These are phyloP conservation scores for Pelodytes ibericus DNA, from an alignment of 2,797 vertebrate species.

Conservation along the genomic window DNA sequence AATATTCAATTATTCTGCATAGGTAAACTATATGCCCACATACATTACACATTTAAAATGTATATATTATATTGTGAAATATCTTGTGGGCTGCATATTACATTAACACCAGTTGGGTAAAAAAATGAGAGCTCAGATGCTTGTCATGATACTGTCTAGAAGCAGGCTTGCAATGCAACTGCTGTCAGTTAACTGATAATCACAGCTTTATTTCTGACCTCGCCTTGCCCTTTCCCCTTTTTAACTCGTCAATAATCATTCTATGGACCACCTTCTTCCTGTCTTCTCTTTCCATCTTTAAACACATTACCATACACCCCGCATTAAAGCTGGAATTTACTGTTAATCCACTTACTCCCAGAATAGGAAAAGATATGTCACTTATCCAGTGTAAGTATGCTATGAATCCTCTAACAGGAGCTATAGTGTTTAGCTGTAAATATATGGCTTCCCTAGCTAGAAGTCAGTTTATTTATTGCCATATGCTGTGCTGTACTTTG, in stretches of 20 bases:
- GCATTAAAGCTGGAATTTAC: conserved; percentile 45
- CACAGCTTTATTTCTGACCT: conserved; percentile 42
- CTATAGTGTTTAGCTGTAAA: conserved; percentile 51
- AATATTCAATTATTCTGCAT: too few species aligned
- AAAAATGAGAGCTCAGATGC: conserved; percentile 42
- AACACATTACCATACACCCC: conserved; percentile 51
- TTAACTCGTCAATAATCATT: conserved; percentile 47
- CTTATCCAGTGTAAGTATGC: conserved; percentile 45
- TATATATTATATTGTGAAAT: too few species aligned
- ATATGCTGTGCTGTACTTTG: conserved; percentile 22
- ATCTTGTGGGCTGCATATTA: too few species aligned
- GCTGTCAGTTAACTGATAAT: conserved; percentile 37
- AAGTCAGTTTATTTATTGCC: conserved; percentile 22
- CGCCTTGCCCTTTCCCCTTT: conserved; percentile 39
- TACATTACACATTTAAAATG: too few species aligned
- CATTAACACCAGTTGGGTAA: background rate
- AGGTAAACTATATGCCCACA: too few species aligned
- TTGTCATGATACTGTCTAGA: conserved; percentile 25
- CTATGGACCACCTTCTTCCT: conserved; percentile 27
- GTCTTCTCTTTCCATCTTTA: conserved; percentile 56
- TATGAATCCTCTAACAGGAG: conserved; percentile 53
- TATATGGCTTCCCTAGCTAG: conserved; percentile 42
- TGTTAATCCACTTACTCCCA: conserved; percentile 51
- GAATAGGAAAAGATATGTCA: conserved; percentile 57
- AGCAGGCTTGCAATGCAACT: conserved; percentile 36